phyloP scores from a whole-genome alignment of 1,140 invertebrate genomes.

The Bombus pyrosoma region DNA sequence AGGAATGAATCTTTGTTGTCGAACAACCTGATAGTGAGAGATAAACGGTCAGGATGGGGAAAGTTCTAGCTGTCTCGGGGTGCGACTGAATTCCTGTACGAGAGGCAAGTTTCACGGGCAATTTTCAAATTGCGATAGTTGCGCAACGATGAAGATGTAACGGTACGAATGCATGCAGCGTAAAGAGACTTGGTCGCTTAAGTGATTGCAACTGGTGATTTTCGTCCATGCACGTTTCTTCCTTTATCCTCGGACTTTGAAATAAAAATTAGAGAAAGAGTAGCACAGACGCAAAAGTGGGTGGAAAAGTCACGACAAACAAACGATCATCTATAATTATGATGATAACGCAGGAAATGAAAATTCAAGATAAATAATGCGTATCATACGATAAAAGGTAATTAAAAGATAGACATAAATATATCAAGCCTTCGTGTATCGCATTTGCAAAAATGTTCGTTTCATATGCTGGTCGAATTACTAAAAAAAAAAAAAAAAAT shows the following conservation, averaged over 20 bases:
- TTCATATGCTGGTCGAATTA: background rate
- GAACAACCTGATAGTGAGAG: background rate
- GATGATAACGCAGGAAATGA: too few species aligned
- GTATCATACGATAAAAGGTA: background rate
- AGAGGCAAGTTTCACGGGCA: background rate
- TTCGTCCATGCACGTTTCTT: background rate
- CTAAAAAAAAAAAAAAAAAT: background rate
- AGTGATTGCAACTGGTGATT: background rate
- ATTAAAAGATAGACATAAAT: background rate
- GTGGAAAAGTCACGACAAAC: too few species aligned
- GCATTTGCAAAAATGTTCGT: background rate
- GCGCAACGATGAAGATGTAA: background rate
- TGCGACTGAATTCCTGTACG: too few species aligned
- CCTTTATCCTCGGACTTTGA: background rate
- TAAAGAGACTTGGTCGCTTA: background rate
- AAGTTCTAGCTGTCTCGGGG: background rate
- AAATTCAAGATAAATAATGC: background rate
- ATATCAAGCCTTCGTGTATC: background rate
- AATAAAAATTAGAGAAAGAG: too few species aligned
- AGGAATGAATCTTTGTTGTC: background rate
- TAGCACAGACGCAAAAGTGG: too few species aligned
- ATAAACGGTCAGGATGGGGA: background rate
- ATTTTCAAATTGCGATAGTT: background rate
- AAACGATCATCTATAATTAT: too few species aligned
- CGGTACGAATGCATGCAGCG: background rate